A percentile compares a stretch with the other conserved stretches of the same genome.
Evolutionary conservation across 2,888 invertebrate genomes (phyloP).

Genomic region (Zonitis immaculata): DNA sequence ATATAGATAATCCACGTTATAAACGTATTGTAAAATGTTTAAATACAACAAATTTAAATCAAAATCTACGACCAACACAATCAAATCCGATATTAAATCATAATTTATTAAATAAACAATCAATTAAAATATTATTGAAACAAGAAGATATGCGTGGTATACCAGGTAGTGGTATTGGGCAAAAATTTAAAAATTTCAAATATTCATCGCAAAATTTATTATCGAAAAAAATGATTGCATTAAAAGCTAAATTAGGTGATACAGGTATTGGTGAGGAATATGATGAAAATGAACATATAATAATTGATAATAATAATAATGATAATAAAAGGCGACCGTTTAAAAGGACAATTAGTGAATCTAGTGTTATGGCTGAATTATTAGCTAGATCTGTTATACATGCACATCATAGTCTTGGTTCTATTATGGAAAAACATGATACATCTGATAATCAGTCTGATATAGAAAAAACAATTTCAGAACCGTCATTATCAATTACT

Average conservation of each 20-base stretch:
- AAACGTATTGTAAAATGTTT: conserved; percentile 32
- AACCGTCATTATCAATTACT: conserved; percentile 21
- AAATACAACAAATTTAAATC: conserved; percentile 31
- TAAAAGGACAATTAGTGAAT: conserved; percentile 50
- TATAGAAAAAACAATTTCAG: conserved; percentile 31
- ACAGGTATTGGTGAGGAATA: conserved; percentile 49
- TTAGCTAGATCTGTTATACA: conserved; percentile 62
- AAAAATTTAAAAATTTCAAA: conserved; percentile 62
- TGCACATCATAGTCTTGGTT: conserved; percentile 56
- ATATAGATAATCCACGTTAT: conserved; percentile 20
- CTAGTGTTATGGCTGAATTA: conserved; percentile 61
- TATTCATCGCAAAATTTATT: conserved; percentile 58
- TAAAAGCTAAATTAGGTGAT: conserved; percentile 55
- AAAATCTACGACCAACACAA: conserved; percentile 21
- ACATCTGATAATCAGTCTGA: conserved; percentile 44
- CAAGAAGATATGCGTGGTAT: conserved; percentile 59
- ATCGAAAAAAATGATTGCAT: conserved; percentile 57
- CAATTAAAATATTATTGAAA: conserved; percentile 47
- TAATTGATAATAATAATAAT: conserved; percentile 50
- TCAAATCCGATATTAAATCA: conserved; percentile 30
- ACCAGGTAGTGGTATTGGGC: conserved; percentile 50
- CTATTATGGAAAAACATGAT: conserved; percentile 56
- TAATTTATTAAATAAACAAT: conserved; percentile 20
- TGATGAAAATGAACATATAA: conserved; percentile 45
- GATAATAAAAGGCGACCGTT: conserved; percentile 48